A percentile compares a stretch with the other conserved stretches of the same genome.
phyloP scores from a whole-genome alignment of 2,888 invertebrate species.

The Hemithea aestivaria region DNA sequence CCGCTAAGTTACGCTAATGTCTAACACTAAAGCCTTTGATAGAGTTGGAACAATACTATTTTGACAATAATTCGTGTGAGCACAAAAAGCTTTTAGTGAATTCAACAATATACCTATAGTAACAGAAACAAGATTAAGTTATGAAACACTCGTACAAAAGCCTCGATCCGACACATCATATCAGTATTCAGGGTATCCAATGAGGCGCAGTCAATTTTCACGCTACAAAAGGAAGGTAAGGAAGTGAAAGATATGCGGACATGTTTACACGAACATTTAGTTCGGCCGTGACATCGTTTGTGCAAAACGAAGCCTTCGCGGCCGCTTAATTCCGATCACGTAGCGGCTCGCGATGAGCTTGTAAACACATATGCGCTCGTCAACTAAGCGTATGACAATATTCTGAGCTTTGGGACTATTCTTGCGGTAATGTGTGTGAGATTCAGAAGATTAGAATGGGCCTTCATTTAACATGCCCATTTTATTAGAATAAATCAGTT shows the following conservation, averaged over 20 bases:
- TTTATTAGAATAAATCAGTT: too few species aligned
- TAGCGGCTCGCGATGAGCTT: constrained; percentile 44
- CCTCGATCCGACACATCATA: constrained; percentile 5
- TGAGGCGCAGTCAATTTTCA: constrained; percentile 13
- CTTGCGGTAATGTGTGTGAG: too few species aligned
- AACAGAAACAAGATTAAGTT: constrained; percentile 1
- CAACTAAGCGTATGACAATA: constrained; percentile 35
- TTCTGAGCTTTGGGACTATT: constrained; percentile 8
- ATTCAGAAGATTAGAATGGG: neutral
- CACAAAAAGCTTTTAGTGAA: neutral
- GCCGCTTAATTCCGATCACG: constrained; percentile 57
- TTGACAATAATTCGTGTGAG: too few species aligned
- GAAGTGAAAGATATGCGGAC: constrained; percentile 27
- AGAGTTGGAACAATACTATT: too few species aligned
- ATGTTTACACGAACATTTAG: constrained; percentile 42
- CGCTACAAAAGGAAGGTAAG: constrained; percentile 18
- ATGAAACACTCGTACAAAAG: neutral
- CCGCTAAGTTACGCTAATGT: too few species aligned
- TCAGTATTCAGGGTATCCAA: constrained; percentile 13
- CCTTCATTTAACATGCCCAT: too few species aligned
- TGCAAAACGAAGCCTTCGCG: constrained; percentile 43
- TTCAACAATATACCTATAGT: neutral
- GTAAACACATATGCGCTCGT: constrained; percentile 40
- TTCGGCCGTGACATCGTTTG: constrained; percentile 39
- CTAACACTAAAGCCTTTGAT: too few species aligned